These are phyloP conservation scores for Drosophila testacea DNA, from an alignment of 2,888 invertebrate species.

Conservation along the genomic window DNA sequence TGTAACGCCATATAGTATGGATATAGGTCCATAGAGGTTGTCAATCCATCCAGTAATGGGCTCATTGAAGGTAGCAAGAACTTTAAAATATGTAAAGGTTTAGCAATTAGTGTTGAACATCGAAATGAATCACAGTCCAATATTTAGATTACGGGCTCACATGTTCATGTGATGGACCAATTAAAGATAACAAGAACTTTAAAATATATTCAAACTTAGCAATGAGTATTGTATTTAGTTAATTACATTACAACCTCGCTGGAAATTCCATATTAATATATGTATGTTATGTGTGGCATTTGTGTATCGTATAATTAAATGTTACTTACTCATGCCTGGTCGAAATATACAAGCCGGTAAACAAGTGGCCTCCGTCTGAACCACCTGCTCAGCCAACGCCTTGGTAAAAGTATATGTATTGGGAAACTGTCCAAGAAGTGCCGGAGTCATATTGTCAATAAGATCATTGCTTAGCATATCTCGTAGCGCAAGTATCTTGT, in stretches of 20 bases:
- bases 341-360: conserved; percentile 86
- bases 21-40: conserved; percentile 88
- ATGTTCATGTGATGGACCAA: too few relatives aligned
- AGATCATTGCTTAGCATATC: conserved; percentile 81
- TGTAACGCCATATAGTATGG: conserved; percentile 85
- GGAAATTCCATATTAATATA: too few relatives aligned
- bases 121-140: too few relatives aligned
- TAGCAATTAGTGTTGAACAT: too few relatives aligned
- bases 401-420: conserved; percentile 91
- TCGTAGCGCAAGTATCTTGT: conserved; percentile 79
- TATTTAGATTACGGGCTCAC: too few relatives aligned
- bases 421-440: conserved; percentile 84
- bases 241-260: too few relatives aligned
- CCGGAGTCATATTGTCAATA: conserved; percentile 77
- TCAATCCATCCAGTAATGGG: conserved; percentile 89
- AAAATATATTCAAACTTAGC: background rate
- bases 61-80: conserved; percentile 85
- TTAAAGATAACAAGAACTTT: conserved; percentile 43
- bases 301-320: background rate
- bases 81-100: conserved; percentile 9
- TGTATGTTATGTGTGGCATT: too few relatives aligned
- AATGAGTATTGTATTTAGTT: too few relatives aligned
- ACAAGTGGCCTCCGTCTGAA: conserved; percentile 86
- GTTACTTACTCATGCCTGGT: conserved; percentile 20
- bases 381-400: conserved; percentile 88